Evolutionary conservation across 2,113 vertebrate genomes (phyloP).

Genomic region (Lethenteron reissneri): DNA sequence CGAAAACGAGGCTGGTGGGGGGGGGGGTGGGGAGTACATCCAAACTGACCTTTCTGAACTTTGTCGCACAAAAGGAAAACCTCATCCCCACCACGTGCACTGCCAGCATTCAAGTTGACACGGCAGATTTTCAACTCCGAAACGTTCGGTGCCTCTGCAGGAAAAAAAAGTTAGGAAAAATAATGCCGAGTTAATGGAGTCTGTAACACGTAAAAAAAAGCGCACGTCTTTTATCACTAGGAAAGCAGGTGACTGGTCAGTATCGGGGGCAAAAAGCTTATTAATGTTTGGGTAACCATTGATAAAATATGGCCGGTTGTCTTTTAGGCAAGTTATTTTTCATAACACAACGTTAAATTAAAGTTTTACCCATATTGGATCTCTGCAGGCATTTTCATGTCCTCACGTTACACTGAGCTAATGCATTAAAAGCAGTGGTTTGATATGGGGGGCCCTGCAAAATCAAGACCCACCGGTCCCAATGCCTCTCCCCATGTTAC

Average conservation of each 20-base stretch:
- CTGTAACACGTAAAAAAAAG: too few species aligned
- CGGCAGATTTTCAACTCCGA: conserved; percentile 85
- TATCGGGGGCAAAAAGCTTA: neutral
- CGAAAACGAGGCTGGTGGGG: conserved; percentile 7
- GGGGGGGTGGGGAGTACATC: conserved; percentile 8
- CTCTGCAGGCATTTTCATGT: too few species aligned
- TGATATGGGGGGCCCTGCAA: too few species aligned
- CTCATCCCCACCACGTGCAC: conserved; percentile 77
- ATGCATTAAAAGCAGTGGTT: too few species aligned
- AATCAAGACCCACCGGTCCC: too few species aligned
- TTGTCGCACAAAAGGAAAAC: conserved; percentile 95
- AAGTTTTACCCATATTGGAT: too few species aligned
- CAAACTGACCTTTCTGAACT: conserved; percentile 73
- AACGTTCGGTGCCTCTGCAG: conserved; percentile 75
- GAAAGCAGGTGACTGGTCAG: neutral
- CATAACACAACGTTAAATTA: too few species aligned
- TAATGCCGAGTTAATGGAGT: neutral
- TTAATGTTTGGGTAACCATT: too few species aligned
- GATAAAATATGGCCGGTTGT: too few species aligned
- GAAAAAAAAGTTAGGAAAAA: conserved; percentile 11
- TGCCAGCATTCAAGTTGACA: conserved; percentile 86
- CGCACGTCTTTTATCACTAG: neutral
- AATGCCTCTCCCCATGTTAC: too few species aligned
- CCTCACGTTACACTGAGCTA: too few species aligned
- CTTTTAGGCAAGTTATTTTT: too few species aligned